These are phyloP conservation scores for Palloptera scutellata DNA, from an alignment of 2,888 invertebrate species.

Conservation along the genomic window DNA sequence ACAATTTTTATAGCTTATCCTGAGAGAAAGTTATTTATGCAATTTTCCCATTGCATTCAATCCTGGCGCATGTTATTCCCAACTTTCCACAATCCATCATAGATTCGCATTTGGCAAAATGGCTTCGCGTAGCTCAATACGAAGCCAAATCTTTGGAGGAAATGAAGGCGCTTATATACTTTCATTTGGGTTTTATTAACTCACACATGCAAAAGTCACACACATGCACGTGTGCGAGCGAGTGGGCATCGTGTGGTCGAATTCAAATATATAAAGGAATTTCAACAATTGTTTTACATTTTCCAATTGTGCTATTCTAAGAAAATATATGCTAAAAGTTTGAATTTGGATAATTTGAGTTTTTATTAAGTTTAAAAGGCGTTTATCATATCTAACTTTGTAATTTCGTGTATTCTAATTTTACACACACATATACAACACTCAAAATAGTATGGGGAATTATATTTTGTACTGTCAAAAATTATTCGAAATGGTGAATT, in stretches of 20 bases:
- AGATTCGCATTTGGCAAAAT: constrained; percentile 32
- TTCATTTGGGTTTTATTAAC: constrained; percentile 50
- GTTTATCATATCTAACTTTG: too few relatives aligned
- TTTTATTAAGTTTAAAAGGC: too few relatives aligned
- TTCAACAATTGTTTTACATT: background rate
- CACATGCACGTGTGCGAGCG: constrained; percentile 19
- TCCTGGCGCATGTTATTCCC: constrained; percentile 36
- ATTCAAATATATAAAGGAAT: background rate
- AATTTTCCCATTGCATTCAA: constrained; percentile 18
- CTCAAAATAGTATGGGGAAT: too few relatives aligned
- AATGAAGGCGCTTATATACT: constrained; percentile 54
- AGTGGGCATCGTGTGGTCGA: constrained; percentile 34
- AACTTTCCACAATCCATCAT: constrained; percentile 27
- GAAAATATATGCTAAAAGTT: too few relatives aligned
- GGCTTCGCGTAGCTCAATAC: constrained; percentile 45
- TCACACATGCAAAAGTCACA: constrained; percentile 34
- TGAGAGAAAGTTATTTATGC: constrained; percentile 12
- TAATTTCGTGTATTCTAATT: too few relatives aligned
- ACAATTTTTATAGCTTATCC: constrained; percentile 16
- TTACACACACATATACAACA: too few relatives aligned
- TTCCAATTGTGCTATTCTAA: background rate
- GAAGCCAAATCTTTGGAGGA: constrained; percentile 48
- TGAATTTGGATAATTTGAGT: too few relatives aligned
- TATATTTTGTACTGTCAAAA: too few relatives aligned
- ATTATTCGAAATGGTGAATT: too few relatives aligned